Evolutionary conservation across 2,888 invertebrate species (phyloP).

Genomic region (Lepidocyrtoides sp.): DNA sequence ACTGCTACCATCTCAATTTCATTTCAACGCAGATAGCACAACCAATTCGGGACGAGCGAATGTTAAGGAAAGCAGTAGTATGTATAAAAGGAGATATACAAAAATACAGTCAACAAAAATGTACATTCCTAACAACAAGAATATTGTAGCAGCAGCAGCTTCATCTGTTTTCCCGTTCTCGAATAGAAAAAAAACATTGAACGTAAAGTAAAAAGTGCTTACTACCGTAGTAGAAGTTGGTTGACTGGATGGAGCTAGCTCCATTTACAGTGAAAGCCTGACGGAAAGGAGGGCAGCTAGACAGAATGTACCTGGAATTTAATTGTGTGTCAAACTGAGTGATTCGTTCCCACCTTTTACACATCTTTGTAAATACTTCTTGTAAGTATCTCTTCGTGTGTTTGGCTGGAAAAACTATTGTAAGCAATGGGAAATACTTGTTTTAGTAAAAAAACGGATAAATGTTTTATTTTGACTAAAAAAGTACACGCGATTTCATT

Average conservation of each 20-base stretch:
- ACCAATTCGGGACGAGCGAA: neutral
- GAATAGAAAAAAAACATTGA: no score
- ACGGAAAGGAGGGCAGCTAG: conserved; percentile 72
- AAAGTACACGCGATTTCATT: conserved; percentile 32
- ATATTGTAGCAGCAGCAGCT: no score
- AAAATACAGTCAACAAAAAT: no score
- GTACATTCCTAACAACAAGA: no score
- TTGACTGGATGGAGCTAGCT: neutral
- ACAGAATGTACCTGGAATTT: conserved; percentile 73
- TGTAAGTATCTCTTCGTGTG: conserved; percentile 7
- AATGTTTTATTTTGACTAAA: conserved; percentile 42
- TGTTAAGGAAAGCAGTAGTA: neutral
- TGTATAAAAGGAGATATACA: no score
- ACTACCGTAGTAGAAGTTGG: neutral
- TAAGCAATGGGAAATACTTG: conserved; percentile 15
- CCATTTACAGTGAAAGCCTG: conserved; percentile 51
- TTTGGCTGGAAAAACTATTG: neutral
- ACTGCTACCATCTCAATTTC: no score
- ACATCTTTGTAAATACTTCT: conserved; percentile 67
- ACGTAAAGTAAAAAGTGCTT: neutral
- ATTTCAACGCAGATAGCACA: neutral
- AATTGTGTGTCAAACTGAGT: conserved; percentile 82
- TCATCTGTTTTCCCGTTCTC: no score
- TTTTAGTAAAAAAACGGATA: neutral
- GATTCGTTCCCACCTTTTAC: conserved; percentile 82